phyloP scores from a whole-genome alignment of 2,888 invertebrate genomes.

The Hirudinaria manillensis region DNA sequence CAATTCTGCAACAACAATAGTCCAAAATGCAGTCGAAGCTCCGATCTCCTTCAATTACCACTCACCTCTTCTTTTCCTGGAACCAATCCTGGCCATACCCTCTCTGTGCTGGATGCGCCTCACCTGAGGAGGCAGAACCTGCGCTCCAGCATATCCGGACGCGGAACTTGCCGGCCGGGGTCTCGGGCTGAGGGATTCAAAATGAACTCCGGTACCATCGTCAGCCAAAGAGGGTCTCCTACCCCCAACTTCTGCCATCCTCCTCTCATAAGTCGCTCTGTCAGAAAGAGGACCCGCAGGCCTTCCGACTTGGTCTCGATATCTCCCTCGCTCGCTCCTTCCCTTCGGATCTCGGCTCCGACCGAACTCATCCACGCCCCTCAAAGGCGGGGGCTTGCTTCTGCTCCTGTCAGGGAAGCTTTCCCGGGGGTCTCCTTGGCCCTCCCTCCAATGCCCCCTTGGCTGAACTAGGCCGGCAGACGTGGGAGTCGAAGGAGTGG shows the following conservation, averaged over 20 bases:
- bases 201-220: neutral
- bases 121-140: neutral
- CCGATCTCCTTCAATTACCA: neutral
- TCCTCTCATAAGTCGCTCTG: conserved; percentile 43
- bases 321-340: conserved; percentile 51
- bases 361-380: neutral
- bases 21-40: neutral
- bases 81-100: neutral
- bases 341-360: neutral
- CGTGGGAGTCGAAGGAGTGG: conserved; percentile 13
- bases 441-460: neutral
- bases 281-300: conserved; percentile 55
- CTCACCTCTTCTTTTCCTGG: neutral
- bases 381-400: neutral
- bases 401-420: neutral
- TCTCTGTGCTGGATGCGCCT: neutral
- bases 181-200: neutral
- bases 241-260: neutral
- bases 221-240: neutral
- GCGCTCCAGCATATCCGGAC: neutral
- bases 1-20: conserved; percentile 24
- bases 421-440: neutral
- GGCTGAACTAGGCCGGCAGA: neutral
- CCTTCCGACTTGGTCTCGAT: conserved; percentile 54
- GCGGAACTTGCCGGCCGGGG: neutral